These are phyloP conservation scores for Atherinomorus stipes DNA, from an alignment of 2,113 vertebrate genomes.

Conservation along the genomic window DNA sequence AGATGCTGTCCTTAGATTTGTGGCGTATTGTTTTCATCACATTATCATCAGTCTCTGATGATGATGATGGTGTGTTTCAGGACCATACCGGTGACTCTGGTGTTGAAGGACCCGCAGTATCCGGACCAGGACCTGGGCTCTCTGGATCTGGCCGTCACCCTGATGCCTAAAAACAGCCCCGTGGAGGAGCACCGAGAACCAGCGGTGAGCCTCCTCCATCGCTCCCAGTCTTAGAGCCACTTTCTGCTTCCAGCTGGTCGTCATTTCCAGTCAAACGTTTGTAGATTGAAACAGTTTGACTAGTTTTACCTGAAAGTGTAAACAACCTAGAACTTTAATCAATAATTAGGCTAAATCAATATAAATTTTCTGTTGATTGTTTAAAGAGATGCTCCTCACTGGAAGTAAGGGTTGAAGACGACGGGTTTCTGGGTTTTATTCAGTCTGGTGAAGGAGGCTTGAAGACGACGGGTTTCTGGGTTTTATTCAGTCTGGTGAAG, in stretches of 20 bases:
- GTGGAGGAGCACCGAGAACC: slow-evolving; percentile 74
- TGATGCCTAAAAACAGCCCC: slow-evolving; percentile 82
- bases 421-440: too few relatives aligned
- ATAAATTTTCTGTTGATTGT: neutral
- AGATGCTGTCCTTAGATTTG: too few relatives aligned
- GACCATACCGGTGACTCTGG: slow-evolving; percentile 83
- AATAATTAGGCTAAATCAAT: too few relatives aligned
- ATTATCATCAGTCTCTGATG: neutral
- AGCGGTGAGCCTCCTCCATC: slow-evolving; percentile 80
- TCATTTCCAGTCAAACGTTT: neutral
- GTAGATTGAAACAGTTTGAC: neutral
- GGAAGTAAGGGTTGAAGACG: too few relatives aligned
- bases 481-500: too few relatives aligned
- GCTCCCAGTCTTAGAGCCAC: too few relatives aligned
- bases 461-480: too few relatives aligned
- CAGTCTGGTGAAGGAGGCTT: too few relatives aligned
- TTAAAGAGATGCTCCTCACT: neutral
- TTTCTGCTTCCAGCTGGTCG: neutral
- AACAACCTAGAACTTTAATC: neutral
- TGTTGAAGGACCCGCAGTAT: slow-evolving; percentile 90
- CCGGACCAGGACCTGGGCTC: slow-evolving; percentile 90
- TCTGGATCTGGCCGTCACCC: slow-evolving; percentile 84
- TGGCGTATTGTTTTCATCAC: too few relatives aligned
- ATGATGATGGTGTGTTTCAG: slow-evolving; percentile 60
- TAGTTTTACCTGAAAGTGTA: neutral